Conservation (phyloP, 2,888 invertebrate species). For the Epicampocera succincta region DNA sequence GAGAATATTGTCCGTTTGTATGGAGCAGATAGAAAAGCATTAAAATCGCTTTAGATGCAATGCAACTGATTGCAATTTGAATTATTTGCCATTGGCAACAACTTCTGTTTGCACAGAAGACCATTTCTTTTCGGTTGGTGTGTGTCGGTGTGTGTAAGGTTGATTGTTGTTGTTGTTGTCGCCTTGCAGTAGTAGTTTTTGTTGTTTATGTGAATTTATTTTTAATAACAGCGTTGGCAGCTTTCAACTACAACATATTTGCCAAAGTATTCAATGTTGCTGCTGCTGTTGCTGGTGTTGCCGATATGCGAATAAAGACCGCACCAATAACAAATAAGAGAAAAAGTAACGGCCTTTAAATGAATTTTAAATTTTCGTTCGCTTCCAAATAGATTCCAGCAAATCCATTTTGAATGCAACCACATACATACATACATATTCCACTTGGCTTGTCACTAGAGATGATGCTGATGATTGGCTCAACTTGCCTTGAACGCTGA, state of each 20-base stretch:
- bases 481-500: slow-evolving; percentile 55
- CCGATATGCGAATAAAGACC: slow-evolving; percentile 56
- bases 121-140: slow-evolving; percentile 30
- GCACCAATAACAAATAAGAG: slow-evolving; percentile 5
- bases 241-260: slow-evolving; percentile 48
- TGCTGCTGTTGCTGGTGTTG: not conserved
- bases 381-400: not conserved
- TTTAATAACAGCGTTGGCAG: slow-evolving; percentile 68
- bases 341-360: slow-evolving; percentile 60
- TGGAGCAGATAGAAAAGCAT: slow-evolving; percentile 36
- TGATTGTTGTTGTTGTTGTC: slow-evolving; percentile 15
- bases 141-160: slow-evolving; percentile 5
- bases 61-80: slow-evolving; percentile 69
- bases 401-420: not conserved
- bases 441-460: slow-evolving; percentile 33
- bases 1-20: slow-evolving; percentile 14
- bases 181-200: slow-evolving; percentile 15
- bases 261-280: slow-evolving; percentile 43
- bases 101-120: slow-evolving; percentile 67
- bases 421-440: not conserved
- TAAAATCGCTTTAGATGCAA: slow-evolving; percentile 69
- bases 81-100: slow-evolving; percentile 70
- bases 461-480: slow-evolving; percentile 67
- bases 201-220: slow-evolving; percentile 50
- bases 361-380: slow-evolving; percentile 42